Evolutionary conservation across 2,888 invertebrate species (phyloP).

Genomic region (Tromatobia lineatoria): DNA sequence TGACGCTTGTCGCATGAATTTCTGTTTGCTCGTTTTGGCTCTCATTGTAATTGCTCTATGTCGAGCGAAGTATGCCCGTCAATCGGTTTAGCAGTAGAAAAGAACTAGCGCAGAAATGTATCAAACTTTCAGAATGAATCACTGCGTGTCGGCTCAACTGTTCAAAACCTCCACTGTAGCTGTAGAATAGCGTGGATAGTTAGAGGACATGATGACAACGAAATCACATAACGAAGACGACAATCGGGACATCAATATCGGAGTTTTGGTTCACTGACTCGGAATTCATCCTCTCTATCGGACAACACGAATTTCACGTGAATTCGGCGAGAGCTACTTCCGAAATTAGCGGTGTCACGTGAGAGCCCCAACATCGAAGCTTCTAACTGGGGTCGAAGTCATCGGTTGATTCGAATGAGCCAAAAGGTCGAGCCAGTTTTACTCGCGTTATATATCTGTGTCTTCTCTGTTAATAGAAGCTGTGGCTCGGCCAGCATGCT

Average conservation of each 20-base stretch:
- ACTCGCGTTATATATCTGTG: conserved; percentile 24
- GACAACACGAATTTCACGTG: conserved; percentile 38
- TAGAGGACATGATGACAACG: neutral
- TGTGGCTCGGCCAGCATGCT: conserved; percentile 10
- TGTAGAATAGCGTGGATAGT: neutral
- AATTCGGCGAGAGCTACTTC: conserved; percentile 27
- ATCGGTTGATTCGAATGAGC: conserved; percentile 55
- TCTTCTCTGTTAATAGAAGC: conserved; percentile 30
- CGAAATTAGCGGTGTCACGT: conserved; percentile 57
- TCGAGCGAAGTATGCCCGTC: neutral
- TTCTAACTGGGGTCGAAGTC: conserved; percentile 49
- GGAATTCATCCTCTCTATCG: conserved; percentile 2
- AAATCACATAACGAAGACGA: neutral
- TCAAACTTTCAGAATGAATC: neutral
- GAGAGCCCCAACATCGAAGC: conserved; percentile 33
- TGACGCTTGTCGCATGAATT: neutral
- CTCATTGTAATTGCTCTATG: neutral
- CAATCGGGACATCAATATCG: neutral
- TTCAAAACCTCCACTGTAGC: neutral
- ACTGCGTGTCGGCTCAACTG: neutral
- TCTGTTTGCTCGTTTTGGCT: neutral
- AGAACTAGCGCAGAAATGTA: too few relatives aligned
- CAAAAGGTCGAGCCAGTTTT: conserved; percentile 39
- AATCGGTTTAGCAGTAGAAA: neutral
- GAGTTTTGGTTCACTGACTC: conserved; percentile 3